Evolutionary conservation across 2,797 vertebrate species (phyloP).

Genomic region (Masticophis lateralis): DNA sequence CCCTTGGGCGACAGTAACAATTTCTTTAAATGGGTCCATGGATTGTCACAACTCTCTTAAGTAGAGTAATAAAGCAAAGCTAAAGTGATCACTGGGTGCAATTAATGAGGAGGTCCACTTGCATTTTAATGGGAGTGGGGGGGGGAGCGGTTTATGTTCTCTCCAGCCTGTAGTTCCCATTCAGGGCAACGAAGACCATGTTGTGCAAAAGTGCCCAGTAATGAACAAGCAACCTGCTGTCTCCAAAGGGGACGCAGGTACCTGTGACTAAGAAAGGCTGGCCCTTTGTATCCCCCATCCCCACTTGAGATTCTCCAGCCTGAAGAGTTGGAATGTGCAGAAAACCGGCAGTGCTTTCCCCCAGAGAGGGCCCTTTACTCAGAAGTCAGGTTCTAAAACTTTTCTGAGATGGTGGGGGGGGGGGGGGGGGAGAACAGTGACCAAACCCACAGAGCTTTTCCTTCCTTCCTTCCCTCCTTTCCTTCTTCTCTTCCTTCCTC

Average conservation of each 20-base stretch:
- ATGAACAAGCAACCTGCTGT: background rate
- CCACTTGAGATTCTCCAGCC: background rate
- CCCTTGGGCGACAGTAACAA: background rate
- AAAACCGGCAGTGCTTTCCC: background rate
- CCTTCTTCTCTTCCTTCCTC: too few relatives aligned
- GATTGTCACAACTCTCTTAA: background rate
- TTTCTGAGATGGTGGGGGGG: too few relatives aligned
- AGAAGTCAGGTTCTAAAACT: background rate
- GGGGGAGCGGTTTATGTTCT: background rate
- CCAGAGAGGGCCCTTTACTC: background rate
- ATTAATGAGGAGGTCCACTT: background rate
- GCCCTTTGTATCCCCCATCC: too few relatives aligned
- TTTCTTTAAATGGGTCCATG: background rate
- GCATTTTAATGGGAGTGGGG: rapidly evolving
- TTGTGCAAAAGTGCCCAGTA: background rate
- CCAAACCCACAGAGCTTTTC: too few relatives aligned
- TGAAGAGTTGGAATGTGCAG: background rate
- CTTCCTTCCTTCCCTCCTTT: background rate
- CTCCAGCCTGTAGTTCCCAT: background rate
- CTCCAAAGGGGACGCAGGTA: background rate
- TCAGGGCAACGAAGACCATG: background rate
- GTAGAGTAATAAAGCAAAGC: background rate
- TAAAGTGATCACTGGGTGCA: background rate
- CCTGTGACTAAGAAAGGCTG: background rate
- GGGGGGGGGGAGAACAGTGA: background rate